These are phyloP conservation scores for Zeuzera pyrina DNA, from an alignment of 2,888 invertebrate genomes.

Conservation along the genomic window DNA sequence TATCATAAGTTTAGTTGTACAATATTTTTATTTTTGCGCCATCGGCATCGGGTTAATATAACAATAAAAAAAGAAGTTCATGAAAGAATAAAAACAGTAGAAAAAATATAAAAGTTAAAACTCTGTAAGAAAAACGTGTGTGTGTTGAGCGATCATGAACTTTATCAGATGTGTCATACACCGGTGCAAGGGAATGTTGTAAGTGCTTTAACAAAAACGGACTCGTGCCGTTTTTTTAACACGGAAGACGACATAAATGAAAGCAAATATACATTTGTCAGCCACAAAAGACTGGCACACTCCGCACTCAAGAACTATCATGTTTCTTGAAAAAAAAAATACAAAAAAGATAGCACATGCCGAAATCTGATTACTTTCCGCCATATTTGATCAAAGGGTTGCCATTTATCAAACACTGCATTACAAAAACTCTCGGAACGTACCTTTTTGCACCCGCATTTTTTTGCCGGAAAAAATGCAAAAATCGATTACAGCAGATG, in stretches of 20 bases:
- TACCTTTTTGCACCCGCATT: constrained; percentile 58
- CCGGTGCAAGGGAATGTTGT: constrained; percentile 1
- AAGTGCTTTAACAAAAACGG: constrained; percentile 31
- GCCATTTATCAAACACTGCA: constrained; percentile 52
- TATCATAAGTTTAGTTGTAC: too few relatives aligned
- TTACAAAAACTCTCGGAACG: constrained; percentile 42
- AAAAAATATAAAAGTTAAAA: too few relatives aligned
- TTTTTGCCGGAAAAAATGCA: constrained; percentile 61
- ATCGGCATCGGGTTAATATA: background rate
- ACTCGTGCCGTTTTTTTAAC: constrained; percentile 60
- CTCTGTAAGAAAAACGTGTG: too few relatives aligned
- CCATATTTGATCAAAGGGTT: constrained; percentile 68
- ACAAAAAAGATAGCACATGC: constrained; percentile 63
- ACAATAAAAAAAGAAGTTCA: too few relatives aligned
- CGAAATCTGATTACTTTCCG: constrained; percentile 66
- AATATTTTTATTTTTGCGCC: too few relatives aligned
- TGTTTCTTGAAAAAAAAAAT: constrained; percentile 51
- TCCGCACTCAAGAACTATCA: constrained; percentile 61
- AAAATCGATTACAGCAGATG: constrained; percentile 72
- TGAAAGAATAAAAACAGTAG: too few relatives aligned
- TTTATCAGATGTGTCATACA: too few relatives aligned
- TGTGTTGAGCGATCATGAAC: too few relatives aligned
- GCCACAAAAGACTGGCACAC: constrained; percentile 61
- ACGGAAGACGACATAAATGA: constrained; percentile 55
- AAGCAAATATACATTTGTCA: constrained; percentile 58